Evolutionary conservation across 1,140 invertebrate species (phyloP).

Genomic region (Nylanderia fulva): DNA sequence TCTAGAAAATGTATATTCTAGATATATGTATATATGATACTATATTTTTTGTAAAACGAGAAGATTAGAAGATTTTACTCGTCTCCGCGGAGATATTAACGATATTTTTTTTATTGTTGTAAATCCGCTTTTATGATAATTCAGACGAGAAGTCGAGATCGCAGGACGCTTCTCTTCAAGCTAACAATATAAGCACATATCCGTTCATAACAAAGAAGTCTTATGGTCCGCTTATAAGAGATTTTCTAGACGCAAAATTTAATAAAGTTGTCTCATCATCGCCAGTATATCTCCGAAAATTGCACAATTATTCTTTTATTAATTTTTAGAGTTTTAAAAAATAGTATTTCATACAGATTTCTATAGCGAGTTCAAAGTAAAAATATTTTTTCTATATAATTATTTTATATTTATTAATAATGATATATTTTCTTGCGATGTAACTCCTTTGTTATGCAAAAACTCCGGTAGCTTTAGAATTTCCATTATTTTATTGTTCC

Average conservation of each 20-base stretch:
- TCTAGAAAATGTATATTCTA: neutral
- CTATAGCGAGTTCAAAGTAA: too few species aligned
- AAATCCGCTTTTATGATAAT: slow-evolving; percentile 4
- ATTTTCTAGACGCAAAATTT: slow-evolving; percentile 1
- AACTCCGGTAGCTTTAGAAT: neutral
- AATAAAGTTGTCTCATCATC: neutral
- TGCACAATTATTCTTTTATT: neutral
- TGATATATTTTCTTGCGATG: neutral
- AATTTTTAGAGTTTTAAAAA: too few species aligned
- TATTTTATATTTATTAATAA: too few species aligned
- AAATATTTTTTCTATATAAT: too few species aligned
- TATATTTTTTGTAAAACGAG: neutral
- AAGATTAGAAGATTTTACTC: neutral
- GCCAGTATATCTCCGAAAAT: slow-evolving; percentile 6
- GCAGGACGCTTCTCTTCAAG: neutral
- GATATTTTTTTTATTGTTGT: slow-evolving; percentile 13
- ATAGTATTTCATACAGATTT: too few species aligned
- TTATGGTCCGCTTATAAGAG: slow-evolving; percentile 43
- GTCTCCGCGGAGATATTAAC: neutral
- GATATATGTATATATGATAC: too few species aligned
- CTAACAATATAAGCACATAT: neutral
- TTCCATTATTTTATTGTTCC: neutral
- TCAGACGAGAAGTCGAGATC: neutral
- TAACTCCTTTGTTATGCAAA: neutral
- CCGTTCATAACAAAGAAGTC: slow-evolving; percentile 64